Percentiles rank a stretch among this genome's conserved stretches.
Conservation (phyloP, 2,888 invertebrate genomes). For the Rotaria sp. region DNA sequence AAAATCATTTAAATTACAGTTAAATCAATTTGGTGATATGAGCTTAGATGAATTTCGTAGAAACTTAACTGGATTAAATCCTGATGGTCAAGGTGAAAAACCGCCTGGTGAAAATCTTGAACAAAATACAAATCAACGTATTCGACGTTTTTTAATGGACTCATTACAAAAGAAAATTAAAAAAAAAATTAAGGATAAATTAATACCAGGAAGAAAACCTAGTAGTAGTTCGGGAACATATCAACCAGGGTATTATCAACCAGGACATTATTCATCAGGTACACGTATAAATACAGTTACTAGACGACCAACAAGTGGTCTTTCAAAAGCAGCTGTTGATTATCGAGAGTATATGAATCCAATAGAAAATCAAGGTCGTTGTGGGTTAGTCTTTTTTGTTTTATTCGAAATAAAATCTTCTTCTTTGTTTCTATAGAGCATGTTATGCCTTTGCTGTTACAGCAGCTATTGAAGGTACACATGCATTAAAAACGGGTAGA, state of each 20-base stretch:
- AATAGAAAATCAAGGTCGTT: constrained; percentile 10
- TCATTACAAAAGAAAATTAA: neutral
- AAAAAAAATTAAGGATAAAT: neutral
- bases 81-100: neutral
- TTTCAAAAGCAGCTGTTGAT: neutral
- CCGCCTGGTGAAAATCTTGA: neutral
- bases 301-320: neutral
- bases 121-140: neutral
- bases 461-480: constrained; percentile 3
- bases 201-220: neutral
- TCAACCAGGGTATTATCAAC: neutral
- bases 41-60: neutral
- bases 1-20: constrained; percentile 1
- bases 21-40: constrained; percentile 27
- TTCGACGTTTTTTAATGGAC: neutral
- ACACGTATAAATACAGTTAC: neutral
- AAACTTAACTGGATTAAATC: neutral
- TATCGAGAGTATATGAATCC: constrained; percentile 18
- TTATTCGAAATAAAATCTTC: neutral
- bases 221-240: neutral
- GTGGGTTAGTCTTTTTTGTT: neutral
- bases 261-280: neutral
- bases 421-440: neutral
- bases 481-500: neutral
- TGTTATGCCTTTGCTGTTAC: constrained; percentile 26